Base-by-base conservation (phyloP, 1,140 invertebrate species). In the Neodiprion fabricii region DNA sequence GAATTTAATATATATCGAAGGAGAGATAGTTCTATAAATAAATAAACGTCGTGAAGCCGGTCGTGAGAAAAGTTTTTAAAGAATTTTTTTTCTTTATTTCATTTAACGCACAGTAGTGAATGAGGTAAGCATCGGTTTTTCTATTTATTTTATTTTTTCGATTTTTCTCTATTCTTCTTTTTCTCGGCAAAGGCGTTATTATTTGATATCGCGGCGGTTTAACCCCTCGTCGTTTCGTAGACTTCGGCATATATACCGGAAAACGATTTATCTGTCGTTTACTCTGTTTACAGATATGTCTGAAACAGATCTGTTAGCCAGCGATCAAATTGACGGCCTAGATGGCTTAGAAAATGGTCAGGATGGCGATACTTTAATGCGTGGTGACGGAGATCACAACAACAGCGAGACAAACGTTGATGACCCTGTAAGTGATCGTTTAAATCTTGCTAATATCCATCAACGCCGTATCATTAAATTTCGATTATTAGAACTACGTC, bases 301-400 rank as follows among this genome's bases (percentile, higher is more conserved):
- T 81, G 87, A 88, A 81, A 85, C 87, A 69, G 87, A 88, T 82
- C 80, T 88, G 66, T 79, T 88, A 80, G 82, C 85, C 79, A 80
- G 80, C 77, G 87, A 88, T 81, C 87, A 88, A 77, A 87, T 88
- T 71, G 87, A 88, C 76, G 85, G 86, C 76, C 82, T 88, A 68
- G 87, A 88, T 75, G 86, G 85, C 67, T 82, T 88, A 74, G 87
- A 88, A 79, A 88, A 88, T 84, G 87, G 87, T 11, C 87, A 88
- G 81, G 87, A 88, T 72, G 82, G 83, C 69, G 86, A 88, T 76
- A 78, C 85, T 10, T 85, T 88, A 76, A 86, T 88, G 85, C 86
- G 87, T 67, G 81, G 83, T 49, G 87, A 88, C 65, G 80, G 82
- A 17, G 82, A 84, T 14, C 87, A 88, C 73, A 86, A 88, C 73